Evolutionary conservation across 2,113 vertebrate species (phyloP), one percentile per base, ranked within the genome.

Genomic region (Carlito syrichta): DNA sequence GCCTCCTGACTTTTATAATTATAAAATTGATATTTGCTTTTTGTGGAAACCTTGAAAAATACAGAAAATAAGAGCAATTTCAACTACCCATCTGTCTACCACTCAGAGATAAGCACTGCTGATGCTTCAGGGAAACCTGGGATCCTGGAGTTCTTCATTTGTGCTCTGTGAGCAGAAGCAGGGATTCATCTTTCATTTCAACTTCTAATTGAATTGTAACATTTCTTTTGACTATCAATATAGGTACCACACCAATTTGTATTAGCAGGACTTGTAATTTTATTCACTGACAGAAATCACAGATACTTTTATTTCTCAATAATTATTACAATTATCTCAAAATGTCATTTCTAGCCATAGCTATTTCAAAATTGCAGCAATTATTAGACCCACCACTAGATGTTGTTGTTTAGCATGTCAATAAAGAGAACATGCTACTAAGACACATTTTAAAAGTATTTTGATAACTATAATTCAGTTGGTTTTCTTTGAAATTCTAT

Each of bases 301-400:
- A 86, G 23, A 62, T 93, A 85, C 23, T 60, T 96, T 91, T 38
- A 83, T 87, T 81, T 83, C n/a, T 48, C n/a, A 86, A 63, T 78
- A 84, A 82, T 87, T 89, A 22, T 94, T 40, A n/a, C n/a, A 77
- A 14, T 38, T 86, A 66, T 40, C 62, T 94, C 77, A 88, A 88
- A 94, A 79, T 89, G 54, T 91, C 63, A 79, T 86, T 83, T 95
- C 32, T n/a, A 83, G 20, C 84, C 52, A 63, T 92, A 52, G 69
- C 23, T 84, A 89, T 62, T 82, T 92, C 27, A 95, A 73, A 95
- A 78, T 94, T 91, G 32, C 27, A 95, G 38, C 83, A 71, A 82
- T 77, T 95, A 79, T 68, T 54, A 68, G 25, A 77, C 32, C 19
- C 38, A 40, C n/a, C 54, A 76, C 25, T 82, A 83, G 60, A 77